Conservation (phyloP, 2,113 vertebrate species). For the Syrrhaptes paradoxus region DNA sequence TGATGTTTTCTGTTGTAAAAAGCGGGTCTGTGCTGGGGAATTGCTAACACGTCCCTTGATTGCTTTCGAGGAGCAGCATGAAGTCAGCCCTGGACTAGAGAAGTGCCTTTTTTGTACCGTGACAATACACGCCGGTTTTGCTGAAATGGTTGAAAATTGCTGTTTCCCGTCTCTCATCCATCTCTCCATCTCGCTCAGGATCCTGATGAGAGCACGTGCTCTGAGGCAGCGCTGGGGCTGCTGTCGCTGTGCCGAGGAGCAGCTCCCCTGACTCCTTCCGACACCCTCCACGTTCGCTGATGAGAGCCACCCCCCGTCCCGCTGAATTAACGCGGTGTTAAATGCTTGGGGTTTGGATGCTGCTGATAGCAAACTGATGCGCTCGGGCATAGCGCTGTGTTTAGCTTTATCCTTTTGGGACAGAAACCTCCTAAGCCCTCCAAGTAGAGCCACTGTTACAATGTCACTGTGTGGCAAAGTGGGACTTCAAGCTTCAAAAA, state of each 20-base stretch:
- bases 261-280: not conserved
- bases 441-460: not conserved
- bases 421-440: slow-evolving; percentile 1
- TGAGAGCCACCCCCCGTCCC: not conserved
- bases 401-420: slow-evolving; percentile 29
- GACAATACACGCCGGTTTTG: not conserved
- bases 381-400: not conserved
- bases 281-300: not conserved
- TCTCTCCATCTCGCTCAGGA: not conserved
- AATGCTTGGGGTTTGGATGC: slow-evolving; percentile 4
- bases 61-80: not conserved
- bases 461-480: not conserved
- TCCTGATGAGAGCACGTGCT: not conserved
- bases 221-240: not conserved
- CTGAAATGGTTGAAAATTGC: slow-evolving; percentile 29
- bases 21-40: not conserved
- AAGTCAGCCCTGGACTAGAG: not conserved
- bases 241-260: not conserved
- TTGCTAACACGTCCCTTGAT: not conserved
- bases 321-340: not conserved
- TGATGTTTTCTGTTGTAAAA: slow-evolving; percentile 11
- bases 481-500: not conserved
- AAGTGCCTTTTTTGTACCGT: not conserved
- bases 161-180: not conserved
- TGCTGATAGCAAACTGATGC: slow-evolving; percentile 30